Evolutionary conservation across 2,113 vertebrate species (phyloP).

Genomic region (Atrichornis clamosus): DNA sequence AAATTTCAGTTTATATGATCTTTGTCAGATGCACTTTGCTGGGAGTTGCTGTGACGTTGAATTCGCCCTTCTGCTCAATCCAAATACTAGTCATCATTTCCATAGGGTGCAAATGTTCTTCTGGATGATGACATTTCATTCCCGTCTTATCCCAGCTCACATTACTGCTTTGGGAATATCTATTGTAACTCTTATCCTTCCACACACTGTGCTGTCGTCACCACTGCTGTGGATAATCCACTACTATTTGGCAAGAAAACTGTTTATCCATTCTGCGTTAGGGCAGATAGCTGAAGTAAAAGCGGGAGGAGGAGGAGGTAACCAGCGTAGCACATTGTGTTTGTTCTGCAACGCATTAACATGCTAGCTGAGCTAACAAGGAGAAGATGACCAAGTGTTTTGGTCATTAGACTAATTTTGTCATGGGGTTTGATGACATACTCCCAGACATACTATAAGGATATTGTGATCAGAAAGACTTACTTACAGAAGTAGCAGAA

Average conservation of each 20-base stretch:
- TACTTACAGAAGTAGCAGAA: background rate
- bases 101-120: background rate
- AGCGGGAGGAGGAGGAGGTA: background rate
- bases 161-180: constrained; percentile 42
- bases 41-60: background rate
- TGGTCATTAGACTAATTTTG: background rate
- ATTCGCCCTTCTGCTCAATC: constrained; percentile 45
- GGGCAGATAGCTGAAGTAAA: background rate
- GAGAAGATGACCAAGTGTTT: background rate
- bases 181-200: constrained; percentile 55
- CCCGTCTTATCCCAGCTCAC: constrained; percentile 8
- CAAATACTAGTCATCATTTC: constrained; percentile 46
- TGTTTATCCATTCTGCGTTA: background rate
- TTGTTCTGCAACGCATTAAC: background rate
- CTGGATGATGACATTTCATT: constrained; percentile 1
- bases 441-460: background rate
- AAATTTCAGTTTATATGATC: background rate
- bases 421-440: background rate
- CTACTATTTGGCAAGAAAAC: constrained; percentile 42
- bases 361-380: background rate
- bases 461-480: background rate
- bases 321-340: background rate
- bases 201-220: background rate
- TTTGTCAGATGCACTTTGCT: background rate
- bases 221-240: constrained; percentile 29